A percentile compares a stretch with the other conserved stretches of the same genome.
These are phyloP conservation scores for Lutraria rhynchaena DNA, from an alignment of 1,140 invertebrate genomes.

Conservation along the genomic window DNA sequence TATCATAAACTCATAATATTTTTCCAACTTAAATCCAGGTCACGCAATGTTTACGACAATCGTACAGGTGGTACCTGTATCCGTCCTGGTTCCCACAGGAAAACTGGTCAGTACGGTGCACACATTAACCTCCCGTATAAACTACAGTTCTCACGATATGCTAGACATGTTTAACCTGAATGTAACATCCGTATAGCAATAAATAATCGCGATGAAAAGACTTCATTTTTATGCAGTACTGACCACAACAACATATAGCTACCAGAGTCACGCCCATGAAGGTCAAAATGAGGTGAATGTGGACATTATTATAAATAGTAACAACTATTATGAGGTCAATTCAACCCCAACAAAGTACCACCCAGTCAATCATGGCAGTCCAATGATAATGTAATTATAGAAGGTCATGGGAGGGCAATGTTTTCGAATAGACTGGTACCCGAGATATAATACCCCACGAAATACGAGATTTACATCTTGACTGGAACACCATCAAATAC, in stretches of 20 bases:
- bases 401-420: conserved; percentile 22
- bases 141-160: conserved; percentile 26
- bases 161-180: conserved; percentile 30
- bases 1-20: too few species aligned
- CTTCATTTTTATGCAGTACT: neutral
- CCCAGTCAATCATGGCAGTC: conserved; percentile 26
- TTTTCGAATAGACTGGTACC: conserved; percentile 11
- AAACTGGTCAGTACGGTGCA: neutral
- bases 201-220: conserved; percentile 40
- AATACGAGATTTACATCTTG: too few species aligned
- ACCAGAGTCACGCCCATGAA: conserved; percentile 15
- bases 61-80: conserved; percentile 18
- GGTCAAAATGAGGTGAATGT: conserved; percentile 31
- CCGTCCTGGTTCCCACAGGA: conserved; percentile 6
- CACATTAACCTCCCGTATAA: neutral
- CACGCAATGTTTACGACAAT: neutral
- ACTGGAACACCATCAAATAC: too few species aligned
- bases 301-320: conserved; percentile 11
- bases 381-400: conserved; percentile 32
- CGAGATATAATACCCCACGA: too few species aligned
- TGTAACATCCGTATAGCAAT: conserved; percentile 42
- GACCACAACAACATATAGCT: neutral
- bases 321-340: conserved; percentile 26
- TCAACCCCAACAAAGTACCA: conserved; percentile 8
- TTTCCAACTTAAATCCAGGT: neutral